Percentiles rank a stretch among this genome's conserved stretches.
Evolutionary conservation across 2,797 vertebrate genomes (phyloP).

Genomic region (Taenioides sp.): DNA sequence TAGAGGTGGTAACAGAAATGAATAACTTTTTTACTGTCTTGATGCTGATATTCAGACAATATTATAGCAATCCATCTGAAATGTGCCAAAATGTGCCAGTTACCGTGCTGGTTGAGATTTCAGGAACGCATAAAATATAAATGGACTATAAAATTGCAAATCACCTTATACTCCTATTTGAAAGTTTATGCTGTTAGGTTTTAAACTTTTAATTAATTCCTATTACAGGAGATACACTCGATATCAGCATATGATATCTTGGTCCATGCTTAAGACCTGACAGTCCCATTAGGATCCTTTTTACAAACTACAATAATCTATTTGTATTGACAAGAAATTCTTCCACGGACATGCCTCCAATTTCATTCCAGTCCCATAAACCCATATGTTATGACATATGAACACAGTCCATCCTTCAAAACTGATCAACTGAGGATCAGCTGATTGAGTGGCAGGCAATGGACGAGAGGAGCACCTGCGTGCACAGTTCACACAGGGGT

Average conservation of each 20-base stretch:
- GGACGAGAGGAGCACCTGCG: conserved; percentile 58
- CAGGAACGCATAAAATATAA: too few relatives aligned
- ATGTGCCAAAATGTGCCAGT: too few relatives aligned
- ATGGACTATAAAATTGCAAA: too few relatives aligned
- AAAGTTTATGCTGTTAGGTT: background rate
- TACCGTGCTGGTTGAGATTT: too few relatives aligned
- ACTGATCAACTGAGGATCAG: conserved; percentile 53
- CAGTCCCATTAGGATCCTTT: background rate
- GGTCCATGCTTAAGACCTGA: background rate
- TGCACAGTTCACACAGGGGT: conserved; percentile 52
- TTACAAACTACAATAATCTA: background rate
- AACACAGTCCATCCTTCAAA: background rate
- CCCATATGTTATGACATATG: background rate
- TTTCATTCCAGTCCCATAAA: background rate
- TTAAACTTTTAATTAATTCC: background rate
- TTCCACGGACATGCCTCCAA: background rate
- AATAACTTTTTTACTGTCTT: background rate
- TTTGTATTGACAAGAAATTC: background rate
- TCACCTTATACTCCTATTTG: too few relatives aligned
- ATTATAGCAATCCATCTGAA: too few relatives aligned
- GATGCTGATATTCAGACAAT: background rate
- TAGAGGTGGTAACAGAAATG: conserved; percentile 4
- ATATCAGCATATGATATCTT: background rate
- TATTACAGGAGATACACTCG: background rate
- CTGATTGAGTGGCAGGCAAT: conserved; percentile 50